Percentiles rank a stretch among this genome's conserved stretches.
phyloP scores from a whole-genome alignment of 53 echinoderm and acorn worm genomes.

The Apostichopus leukothele region DNA sequence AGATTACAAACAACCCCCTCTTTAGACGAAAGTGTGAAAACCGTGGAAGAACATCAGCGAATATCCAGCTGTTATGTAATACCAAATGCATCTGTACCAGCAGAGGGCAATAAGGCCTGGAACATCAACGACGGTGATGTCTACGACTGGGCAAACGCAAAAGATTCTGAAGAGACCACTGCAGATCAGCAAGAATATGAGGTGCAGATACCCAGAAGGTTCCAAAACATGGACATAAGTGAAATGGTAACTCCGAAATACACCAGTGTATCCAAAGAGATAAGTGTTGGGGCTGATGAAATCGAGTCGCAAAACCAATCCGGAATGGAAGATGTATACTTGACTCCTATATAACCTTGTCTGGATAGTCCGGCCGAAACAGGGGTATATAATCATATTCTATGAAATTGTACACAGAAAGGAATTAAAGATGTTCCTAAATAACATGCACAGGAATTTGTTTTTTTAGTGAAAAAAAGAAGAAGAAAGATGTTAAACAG shows the following conservation, averaged over 20 bases:
- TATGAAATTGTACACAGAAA: too few species aligned
- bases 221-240: slow-evolving; percentile 13
- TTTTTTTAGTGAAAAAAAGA: not conserved
- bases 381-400: too few species aligned
- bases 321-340: not conserved
- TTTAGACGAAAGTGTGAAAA: not conserved
- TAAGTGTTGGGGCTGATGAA: not conserved
- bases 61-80: not conserved
- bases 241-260: not conserved
- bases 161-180: not conserved
- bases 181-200: not conserved
- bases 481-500: not conserved
- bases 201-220: not conserved
- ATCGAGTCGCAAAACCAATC: not conserved
- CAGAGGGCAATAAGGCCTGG: not conserved
- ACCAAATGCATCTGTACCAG: not conserved
- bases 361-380: not conserved
- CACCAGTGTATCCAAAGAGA: not conserved
- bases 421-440: not conserved
- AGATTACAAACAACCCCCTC: not conserved
- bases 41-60: not conserved
- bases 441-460: not conserved
- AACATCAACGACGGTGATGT: not conserved
- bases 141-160: not conserved
- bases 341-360: not conserved